Evolutionary conservation across 1,140 invertebrate species (phyloP).

Genomic region (Lepidurus couesii): DNA sequence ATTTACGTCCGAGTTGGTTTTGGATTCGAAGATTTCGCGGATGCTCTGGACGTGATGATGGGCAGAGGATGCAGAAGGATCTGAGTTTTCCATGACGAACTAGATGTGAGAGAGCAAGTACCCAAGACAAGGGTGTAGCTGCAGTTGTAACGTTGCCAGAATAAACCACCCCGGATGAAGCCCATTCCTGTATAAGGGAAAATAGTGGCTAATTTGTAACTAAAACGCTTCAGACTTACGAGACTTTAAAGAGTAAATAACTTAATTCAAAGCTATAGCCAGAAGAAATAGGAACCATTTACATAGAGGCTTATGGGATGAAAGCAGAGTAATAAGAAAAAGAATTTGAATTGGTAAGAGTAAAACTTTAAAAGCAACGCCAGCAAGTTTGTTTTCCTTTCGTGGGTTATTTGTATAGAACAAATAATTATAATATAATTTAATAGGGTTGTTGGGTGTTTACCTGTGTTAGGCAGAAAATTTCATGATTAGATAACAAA

Average conservation of each 20-base stretch:
- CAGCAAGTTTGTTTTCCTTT: too few species aligned
- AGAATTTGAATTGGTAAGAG: too few species aligned
- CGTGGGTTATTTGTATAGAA: too few species aligned
- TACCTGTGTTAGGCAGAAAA: too few species aligned
- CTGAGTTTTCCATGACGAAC: neutral
- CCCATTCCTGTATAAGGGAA: constrained; percentile 10
- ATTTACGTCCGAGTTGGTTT: neutral
- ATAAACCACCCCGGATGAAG: neutral
- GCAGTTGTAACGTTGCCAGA: neutral
- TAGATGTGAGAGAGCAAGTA: neutral
- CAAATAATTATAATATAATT: too few species aligned
- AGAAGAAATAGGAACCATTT: too few species aligned
- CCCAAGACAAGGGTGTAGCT: neutral
- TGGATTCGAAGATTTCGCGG: constrained; percentile 3
- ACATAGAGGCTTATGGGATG: too few species aligned
- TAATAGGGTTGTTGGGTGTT: too few species aligned
- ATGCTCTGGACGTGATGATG: neutral
- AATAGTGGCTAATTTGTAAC: neutral
- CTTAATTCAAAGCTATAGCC: neutral
- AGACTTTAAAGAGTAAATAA: neutral
- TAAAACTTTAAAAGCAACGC: too few species aligned
- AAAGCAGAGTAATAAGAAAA: too few species aligned
- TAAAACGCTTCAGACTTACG: too few species aligned
- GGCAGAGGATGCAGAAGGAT: neutral
- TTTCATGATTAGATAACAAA: too few species aligned